Evolutionary conservation across 1,140 invertebrate genomes (phyloP).

Genomic region (Lucilia cuprina): DNA sequence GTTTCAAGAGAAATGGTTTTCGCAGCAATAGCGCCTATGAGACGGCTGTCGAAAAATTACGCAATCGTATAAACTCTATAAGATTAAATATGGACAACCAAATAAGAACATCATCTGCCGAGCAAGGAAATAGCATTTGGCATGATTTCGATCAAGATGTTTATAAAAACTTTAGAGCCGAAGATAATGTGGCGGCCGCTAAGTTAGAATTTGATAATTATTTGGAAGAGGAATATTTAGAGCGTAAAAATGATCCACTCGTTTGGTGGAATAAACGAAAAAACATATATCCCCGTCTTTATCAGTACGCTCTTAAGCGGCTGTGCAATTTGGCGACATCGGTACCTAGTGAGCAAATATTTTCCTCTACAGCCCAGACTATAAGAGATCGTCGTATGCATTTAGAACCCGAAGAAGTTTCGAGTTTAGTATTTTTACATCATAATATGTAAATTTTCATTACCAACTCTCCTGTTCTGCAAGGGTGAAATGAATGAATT

Average conservation of each 20-base stretch:
- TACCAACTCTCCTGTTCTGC: too few species aligned
- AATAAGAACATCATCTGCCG: neutral
- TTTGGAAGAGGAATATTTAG: neutral
- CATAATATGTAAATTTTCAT: too few species aligned
- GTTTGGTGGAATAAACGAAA: neutral
- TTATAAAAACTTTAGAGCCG: neutral
- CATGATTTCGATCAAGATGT: neutral
- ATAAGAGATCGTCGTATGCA: too few species aligned
- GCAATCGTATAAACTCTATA: too few species aligned
- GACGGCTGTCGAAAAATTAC: neutral
- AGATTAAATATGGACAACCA: neutral
- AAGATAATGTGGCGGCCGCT: neutral
- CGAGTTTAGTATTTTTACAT: too few species aligned
- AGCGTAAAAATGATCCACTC: neutral
- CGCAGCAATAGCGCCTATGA: neutral
- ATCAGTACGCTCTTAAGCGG: neutral
- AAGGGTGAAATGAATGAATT: too few species aligned
- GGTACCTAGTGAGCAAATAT: neutral
- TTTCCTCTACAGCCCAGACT: too few species aligned
- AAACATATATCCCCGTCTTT: neutral
- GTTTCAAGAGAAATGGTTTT: neutral
- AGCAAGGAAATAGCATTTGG: neutral
- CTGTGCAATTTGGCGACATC: neutral
- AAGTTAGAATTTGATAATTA: neutral
- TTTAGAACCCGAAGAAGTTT: too few species aligned